Base-by-base conservation (phyloP, 2,888 invertebrate genomes). In the Pterostichus madidus region DNA sequence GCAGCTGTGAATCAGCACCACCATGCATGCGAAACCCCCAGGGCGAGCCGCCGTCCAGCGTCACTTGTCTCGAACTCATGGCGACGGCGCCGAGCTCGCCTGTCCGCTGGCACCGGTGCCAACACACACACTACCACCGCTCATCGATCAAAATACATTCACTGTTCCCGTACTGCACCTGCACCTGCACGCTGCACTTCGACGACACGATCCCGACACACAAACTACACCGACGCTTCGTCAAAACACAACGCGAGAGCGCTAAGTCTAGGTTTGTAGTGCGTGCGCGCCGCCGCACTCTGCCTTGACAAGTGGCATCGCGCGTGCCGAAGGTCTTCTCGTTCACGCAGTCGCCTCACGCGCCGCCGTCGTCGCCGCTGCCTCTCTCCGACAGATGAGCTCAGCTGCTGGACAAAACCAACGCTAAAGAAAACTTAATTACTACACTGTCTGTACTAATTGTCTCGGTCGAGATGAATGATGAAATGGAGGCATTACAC, bases 11-110 rank as follows among this genome's bases (percentile, higher is more conserved):
- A 90, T 96, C 96, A 87, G 92, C 93, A 85, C 96, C 96, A 85
- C 96, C 96, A 90, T 95, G 95, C 94, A 96, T 95, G 85, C 96
- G 94, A 91, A 97, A 96, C 87, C 96, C 96, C 97, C 96, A 96
- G 86, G 96, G 96, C 89, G 95, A 93, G 85, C 96, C 96, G 86
- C 96, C 96, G 88, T 94, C 92, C 89, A 96, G 91, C 88, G 94
- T 92, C 89, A 96, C 95, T 91, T 94, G 94, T 87, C 94, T 91
- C 85, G 94, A 91, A 88, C 93, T 93, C 95, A 95, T 95, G 88
- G 89, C 90, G 80, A 49, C 52, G 80, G 64, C 53, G 56, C 24
- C 24, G 78, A 39, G 39, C 39, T 39, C 39, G 39, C 59, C 24
- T 11, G 53, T 17, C 53, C 53, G 59, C 59, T 44, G 44, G 17